Evolutionary conservation across 2,888 invertebrate species (phyloP), one percentile per base, ranked within the genome.

Genomic region (Acanthosepion lycidas): DNA sequence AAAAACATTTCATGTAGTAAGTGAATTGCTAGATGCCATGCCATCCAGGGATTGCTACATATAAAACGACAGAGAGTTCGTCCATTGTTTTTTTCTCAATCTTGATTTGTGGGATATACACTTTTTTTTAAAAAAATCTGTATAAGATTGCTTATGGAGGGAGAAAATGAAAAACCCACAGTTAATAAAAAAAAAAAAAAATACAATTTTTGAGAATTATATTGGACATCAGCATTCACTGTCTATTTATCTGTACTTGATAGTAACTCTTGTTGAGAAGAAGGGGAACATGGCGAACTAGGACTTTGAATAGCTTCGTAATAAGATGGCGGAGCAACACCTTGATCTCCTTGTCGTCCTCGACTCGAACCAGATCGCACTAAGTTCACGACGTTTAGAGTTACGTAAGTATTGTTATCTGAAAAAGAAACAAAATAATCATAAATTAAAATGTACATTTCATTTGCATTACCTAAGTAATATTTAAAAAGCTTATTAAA

Each of bases 391-490:
- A 93, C 93, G 93, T 93, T 93, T 51, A 93, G 49, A 93, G 93
- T 93, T 49, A 93, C 93, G 49, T 93, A 93, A 51, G 93, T 93
- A 53, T 93, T 93, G 53, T 93, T 93, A 93, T 93, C 93, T 93
- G 51, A 49, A 93, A 78, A 15, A 78, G 5, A 78, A 78, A 33
- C 9, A 78, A 5, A 78, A 64, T 23, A 78, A n/a, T n/a, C n/a
- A 78, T 12, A 33, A 33, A 23, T 59, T 78, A n/a, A 78, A n/a
- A 78, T 8, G 2, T 6, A 8, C 28, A n/a, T 28, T 26, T 64
- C 23, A 64, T 64, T 64, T 64, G 26, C 28, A 64, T 64, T 64
- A 8, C 28, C 1, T 26, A 12, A 78, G 5, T 9, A 12, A 8
- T 26, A 23, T 28, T 8, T 6, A 23, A 20, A 28, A 20, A 64